Evolutionary conservation across 1,140 invertebrate species (phyloP).

Genomic region (Atta texana): DNA sequence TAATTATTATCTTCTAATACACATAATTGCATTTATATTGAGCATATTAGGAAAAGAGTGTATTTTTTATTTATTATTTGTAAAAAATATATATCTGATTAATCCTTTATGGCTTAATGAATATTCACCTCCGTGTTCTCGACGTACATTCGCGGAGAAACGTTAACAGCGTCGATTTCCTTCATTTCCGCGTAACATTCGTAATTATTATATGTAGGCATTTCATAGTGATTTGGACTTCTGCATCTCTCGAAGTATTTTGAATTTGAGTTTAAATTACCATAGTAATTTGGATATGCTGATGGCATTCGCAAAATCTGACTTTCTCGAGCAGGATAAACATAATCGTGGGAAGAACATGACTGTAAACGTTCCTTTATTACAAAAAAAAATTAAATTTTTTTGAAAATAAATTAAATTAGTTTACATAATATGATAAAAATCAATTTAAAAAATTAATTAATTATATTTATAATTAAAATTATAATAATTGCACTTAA

Average conservation of each 20-base stretch:
- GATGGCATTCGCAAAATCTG: constrained; percentile 55
- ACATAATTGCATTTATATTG: background rate
- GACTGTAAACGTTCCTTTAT: constrained; percentile 64
- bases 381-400: background rate
- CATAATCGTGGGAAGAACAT: constrained; percentile 80
- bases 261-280: constrained; percentile 75
- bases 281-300: constrained; percentile 81
- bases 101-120: background rate
- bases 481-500: background rate
- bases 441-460: background rate
- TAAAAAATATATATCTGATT: background rate
- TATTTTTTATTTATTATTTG: background rate
- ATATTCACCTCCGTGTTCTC: constrained; percentile 80
- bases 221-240: constrained; percentile 62
- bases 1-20: background rate
- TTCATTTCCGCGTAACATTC: constrained; percentile 82
- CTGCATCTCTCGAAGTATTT: constrained; percentile 63
- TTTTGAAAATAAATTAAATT: background rate
- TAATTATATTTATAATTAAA: constrained; percentile 3
- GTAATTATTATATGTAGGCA: constrained; percentile 81
- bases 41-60: background rate
- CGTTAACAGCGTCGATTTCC: constrained; percentile 80
- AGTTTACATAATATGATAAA: background rate
- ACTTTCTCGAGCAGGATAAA: constrained; percentile 70
- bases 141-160: constrained; percentile 78